Evolutionary conservation across 23 tunicate genomes (phyloP), one percentile per base, ranked within the genome.

Genomic region (Styela clava): DNA sequence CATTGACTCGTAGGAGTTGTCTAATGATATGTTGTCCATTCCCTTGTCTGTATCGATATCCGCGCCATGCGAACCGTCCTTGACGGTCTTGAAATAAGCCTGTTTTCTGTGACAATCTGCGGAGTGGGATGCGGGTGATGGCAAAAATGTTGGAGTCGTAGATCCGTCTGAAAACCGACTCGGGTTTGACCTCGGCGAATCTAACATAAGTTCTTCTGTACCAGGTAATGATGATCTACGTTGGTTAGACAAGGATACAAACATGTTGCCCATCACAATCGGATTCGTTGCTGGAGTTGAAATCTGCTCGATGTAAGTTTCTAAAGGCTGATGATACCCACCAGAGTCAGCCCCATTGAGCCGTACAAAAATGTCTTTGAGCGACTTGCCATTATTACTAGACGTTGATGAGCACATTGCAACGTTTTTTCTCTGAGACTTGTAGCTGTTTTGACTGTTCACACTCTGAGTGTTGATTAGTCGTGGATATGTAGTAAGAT

Each of bases 1-100:
- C 81, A 76, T 76, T 1, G 81, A 76, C 31, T 76, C 81, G 27
- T 44, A 44, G 0, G 62, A 76, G 44, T 44, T 76, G 9, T 76
- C 81, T 24, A 67, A 67, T 18, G 65, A 76, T 25, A 33, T 25
- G 16, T 52, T 64, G n/a, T 23, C 64, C 23, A 20, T 76, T 25
- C 37, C 26, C 12, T 73, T 31, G 78, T 25, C 16, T 16, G 27
- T 33, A 30, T 22, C 35, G 34, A 16, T 22, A 32, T 29, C 77
- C 27, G 34, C 77, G 5, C 34, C 77, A 5, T 33, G 24, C 16
- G 29, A 18, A 3, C 27, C 77, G 24, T 71, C 77, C 7, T 7
- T 30, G 35, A 35, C 77, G 35, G 32, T 31, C 37, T 32, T 35
- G 35, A 71, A 71, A 32, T 71, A 71, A 3, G 35, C 29, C 20